phyloP scores from a whole-genome alignment of 2,113 vertebrate species.

The Pimephales promelas region DNA sequence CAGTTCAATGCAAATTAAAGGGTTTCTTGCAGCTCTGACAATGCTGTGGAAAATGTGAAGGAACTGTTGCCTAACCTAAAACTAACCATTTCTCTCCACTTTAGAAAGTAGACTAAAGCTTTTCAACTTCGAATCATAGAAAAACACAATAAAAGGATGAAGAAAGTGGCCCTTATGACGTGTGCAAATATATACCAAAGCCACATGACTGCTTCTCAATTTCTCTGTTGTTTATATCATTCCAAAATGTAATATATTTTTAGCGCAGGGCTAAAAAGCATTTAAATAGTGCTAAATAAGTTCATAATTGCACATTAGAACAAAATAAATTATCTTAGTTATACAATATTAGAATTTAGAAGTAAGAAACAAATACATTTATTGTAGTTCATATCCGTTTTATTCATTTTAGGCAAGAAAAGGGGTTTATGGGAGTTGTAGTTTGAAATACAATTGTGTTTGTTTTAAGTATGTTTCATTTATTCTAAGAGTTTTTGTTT shows the following conservation, averaged over 20 bases:
- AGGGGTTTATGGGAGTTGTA: too few relatives aligned
- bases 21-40: background rate
- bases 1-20: constrained; percentile 4
- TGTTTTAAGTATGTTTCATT: too few relatives aligned
- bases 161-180: background rate
- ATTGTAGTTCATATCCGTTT: too few relatives aligned
- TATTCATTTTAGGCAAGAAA: too few relatives aligned
- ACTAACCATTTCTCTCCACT: background rate
- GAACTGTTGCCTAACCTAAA: background rate
- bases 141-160: background rate
- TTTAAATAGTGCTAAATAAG: too few relatives aligned
- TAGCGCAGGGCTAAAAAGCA: too few relatives aligned
- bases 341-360: too few relatives aligned
- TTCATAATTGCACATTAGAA: too few relatives aligned
- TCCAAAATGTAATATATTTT: background rate
- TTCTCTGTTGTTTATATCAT: background rate
- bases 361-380: too few relatives aligned
- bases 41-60: background rate
- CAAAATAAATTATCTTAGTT: too few relatives aligned
- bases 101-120: background rate
- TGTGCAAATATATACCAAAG: background rate
- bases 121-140: background rate
- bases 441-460: too few relatives aligned
- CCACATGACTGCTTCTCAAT: background rate
- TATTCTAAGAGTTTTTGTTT: too few relatives aligned